Percentiles rank a stretch among this genome's conserved stretches.
phyloP scores from a whole-genome alignment of 2,113 vertebrate genomes.

The Actenoides lindsayi region DNA sequence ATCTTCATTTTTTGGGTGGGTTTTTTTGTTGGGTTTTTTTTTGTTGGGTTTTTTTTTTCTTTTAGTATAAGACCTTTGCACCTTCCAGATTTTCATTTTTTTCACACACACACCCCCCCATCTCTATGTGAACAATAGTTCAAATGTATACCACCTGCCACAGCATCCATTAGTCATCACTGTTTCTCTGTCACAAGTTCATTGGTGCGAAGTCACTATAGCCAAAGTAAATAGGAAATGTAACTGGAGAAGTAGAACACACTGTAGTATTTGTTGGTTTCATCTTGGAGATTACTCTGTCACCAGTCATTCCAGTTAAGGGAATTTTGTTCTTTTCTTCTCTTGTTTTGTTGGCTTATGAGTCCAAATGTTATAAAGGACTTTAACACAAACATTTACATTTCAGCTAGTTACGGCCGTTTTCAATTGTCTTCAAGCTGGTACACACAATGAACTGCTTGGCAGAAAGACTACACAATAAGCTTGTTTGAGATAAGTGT shows the following conservation, averaged over 20 bases:
- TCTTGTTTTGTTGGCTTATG: background rate
- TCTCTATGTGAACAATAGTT: background rate
- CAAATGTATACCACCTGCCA: constrained; percentile 19
- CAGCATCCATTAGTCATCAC: background rate
- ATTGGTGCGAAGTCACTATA: background rate
- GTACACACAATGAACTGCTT: background rate
- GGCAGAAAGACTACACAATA: background rate
- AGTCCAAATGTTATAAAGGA: background rate
- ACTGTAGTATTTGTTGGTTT: background rate
- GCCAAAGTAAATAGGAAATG: constrained; percentile 1
- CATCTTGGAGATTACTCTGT: background rate
- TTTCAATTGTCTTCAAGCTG: background rate
- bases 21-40: background rate
- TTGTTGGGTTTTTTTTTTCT: background rate
- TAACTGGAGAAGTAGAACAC: background rate
- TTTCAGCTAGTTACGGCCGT: background rate
- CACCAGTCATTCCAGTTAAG: background rate
- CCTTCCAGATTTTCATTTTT: background rate
- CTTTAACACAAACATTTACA: constrained; percentile 7
- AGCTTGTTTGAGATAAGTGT: background rate
- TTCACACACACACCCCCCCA: background rate
- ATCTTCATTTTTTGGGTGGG: background rate
- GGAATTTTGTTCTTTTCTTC: background rate
- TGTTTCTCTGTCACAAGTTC: background rate
- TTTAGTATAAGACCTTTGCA: background rate